phyloP scores from a whole-genome alignment of 2,888 invertebrate species.

The Cancer borealis region DNA sequence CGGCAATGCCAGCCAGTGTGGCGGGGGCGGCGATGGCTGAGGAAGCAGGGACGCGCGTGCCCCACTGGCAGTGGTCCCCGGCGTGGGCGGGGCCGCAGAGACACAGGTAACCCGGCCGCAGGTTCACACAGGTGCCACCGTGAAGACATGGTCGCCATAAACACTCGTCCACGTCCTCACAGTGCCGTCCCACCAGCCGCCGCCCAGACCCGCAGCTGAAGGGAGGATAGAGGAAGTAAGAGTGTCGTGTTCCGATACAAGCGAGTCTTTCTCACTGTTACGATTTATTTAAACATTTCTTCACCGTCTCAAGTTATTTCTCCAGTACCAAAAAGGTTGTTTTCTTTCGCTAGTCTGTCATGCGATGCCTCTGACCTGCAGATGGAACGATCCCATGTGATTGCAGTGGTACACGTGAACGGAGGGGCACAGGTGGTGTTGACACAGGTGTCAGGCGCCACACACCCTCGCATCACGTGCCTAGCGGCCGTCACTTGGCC shows the following conservation, averaged over 20 bases:
- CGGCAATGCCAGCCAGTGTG: conserved; percentile 26
- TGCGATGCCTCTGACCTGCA: conserved; percentile 88
- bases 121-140: conserved; percentile 34
- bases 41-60: not conserved
- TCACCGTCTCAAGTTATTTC: not conserved
- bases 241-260: too few species aligned
- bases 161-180: conserved; percentile 48
- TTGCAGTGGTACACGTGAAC: conserved; percentile 96
- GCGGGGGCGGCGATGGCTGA: conserved; percentile 15
- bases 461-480: conserved; percentile 94
- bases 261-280: not conserved
- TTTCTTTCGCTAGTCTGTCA: not conserved
- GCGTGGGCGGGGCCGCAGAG: conserved; percentile 1
- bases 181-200: not conserved
- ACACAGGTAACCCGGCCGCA: conserved; percentile 38
- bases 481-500: conserved; percentile 96
- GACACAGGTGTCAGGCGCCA: conserved; percentile 93
- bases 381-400: conserved; percentile 98
- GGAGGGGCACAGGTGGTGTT: conserved; percentile 95
- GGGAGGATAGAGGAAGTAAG: not conserved
- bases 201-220: not conserved
- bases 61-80: conserved; percentile 48
- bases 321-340: not conserved
- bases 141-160: conserved; percentile 35
- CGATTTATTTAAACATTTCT: not conserved